Evolutionary conservation across 2,113 vertebrate species (phyloP), one percentile per base, ranked within the genome.

Genomic region (Tylochromis polylepis): DNA sequence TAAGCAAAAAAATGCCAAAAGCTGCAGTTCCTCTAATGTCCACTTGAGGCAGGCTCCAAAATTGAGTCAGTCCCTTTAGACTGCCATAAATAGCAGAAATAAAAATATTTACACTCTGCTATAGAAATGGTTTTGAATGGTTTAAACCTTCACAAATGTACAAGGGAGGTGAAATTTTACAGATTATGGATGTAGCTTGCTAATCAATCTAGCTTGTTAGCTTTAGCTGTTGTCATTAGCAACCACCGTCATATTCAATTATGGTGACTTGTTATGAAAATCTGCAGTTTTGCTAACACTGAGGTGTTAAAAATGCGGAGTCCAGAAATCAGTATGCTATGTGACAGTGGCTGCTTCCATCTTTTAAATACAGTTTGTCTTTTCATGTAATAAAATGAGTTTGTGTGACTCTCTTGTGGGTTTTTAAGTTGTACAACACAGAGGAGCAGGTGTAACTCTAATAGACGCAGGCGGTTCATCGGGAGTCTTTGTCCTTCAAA

Each of bases 361-460:
- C 51, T 2, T 53, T 53, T 53, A 5, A 20, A 53, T 53, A 53
- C 51, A 53, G 51, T 53, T 9, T 53, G 51, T 53, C 4, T 18
- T 51, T 49, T 49, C 22, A 10, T 46, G 67, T 46, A 0, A 27
- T 49, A 46, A 27, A 72, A 29, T 7, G 14, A 72, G 41, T 46
- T 0, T 4, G 22, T 72, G 22, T 5, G 41, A 27, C 67, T 72
- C 0, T 8, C 27, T 2, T 16, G 67, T 72, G 41, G 22, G 22
- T 49, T 49, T 49, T 29, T 27, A 46, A 46, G 41, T 46, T 72
- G 22, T 46, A 72, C 67, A 49, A 49, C 41, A 72, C 36, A 67
- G 67, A 72, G 22, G 38, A 72, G 14, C 1, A 72, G 22, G 22
- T 72, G 15, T 8, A 43, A 41, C 53, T 56, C 34, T 41, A 24